phyloP scores from a whole-genome alignment of 2,888 invertebrate species.

The Argyresthia goedartella region DNA sequence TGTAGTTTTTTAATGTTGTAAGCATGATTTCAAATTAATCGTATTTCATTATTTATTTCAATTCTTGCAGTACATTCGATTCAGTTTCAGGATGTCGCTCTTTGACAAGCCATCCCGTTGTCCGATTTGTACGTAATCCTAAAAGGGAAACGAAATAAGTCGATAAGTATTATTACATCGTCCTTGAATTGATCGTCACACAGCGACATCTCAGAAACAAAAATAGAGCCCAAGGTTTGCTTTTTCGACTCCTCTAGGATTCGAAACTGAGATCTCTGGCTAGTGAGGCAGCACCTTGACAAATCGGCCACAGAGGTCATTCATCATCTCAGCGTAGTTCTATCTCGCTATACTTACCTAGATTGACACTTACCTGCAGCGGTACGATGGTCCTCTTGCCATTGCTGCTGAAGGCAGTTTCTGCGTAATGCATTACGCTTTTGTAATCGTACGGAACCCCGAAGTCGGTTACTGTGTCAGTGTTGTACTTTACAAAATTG shows the following conservation, averaged over 20 bases:
- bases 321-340: no score
- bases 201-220: no score
- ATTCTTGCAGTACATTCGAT: slow-evolving; percentile 7
- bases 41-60: neutral
- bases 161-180: no score
- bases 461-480: slow-evolving; percentile 64
- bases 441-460: slow-evolving; percentile 74
- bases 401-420: slow-evolving; percentile 72
- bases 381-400: slow-evolving; percentile 73
- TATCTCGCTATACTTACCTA: no score
- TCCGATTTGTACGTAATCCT: slow-evolving; percentile 7
- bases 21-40: no score
- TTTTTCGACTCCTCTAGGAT: no score
- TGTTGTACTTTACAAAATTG: slow-evolving; percentile 65
- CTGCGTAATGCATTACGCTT: slow-evolving; percentile 77
- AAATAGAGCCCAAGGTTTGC: no score
- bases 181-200: no score
- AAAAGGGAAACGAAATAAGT: neutral
- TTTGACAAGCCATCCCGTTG: slow-evolving; percentile 8
- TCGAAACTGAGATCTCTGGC: no score
- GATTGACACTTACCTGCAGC: slow-evolving; percentile 16
- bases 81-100: slow-evolving; percentile 8
- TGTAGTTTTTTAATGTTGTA: no score
- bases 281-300: no score
- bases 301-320: no score